These are phyloP conservation scores for Drepanosiphum platanoidis DNA, from an alignment of 2,888 invertebrate genomes.

Conservation along the genomic window DNA sequence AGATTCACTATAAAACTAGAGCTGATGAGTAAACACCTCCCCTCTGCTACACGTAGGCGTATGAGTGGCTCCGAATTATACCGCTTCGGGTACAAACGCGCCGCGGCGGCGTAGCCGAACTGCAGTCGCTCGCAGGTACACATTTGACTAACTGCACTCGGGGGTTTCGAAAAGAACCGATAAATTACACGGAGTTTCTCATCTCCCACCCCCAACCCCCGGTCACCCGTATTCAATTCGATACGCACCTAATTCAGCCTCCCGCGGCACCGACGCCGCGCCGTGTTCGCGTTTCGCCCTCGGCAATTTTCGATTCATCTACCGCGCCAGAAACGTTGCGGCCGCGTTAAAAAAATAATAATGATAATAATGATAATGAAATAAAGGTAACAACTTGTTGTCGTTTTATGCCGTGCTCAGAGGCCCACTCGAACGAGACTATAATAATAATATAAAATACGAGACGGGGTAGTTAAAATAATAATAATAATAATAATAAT, in stretches of 20 bases:
- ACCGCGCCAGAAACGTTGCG: neutral
- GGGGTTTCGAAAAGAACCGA: neutral
- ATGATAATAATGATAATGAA: too few species aligned
- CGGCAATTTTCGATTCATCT: neutral
- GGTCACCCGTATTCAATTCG: too few species aligned
- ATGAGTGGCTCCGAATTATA: too few species aligned
- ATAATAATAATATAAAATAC: neutral
- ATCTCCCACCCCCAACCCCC: too few species aligned
- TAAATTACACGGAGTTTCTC: conserved; percentile 23
- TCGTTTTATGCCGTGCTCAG: neutral
- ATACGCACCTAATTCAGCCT: too few species aligned
- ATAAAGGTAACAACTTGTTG: conserved; percentile 13
- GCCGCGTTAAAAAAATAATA: neutral
- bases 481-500: conserved; percentile 30
- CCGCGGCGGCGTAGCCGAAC: too few species aligned
- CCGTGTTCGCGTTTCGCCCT: neutral
- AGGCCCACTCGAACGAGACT: neutral
- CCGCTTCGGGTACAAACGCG: too few species aligned
- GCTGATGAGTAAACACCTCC: too few species aligned
- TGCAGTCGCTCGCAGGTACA: too few species aligned
- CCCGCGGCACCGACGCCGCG: too few species aligned
- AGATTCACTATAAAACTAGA: too few species aligned
- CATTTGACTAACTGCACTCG: conserved; percentile 21
- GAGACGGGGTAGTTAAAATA: conserved; percentile 1
- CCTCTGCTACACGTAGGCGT: too few species aligned